phyloP scores from a whole-genome alignment of 2,797 vertebrate genomes.

The Melanotaenia parkinsoni region DNA sequence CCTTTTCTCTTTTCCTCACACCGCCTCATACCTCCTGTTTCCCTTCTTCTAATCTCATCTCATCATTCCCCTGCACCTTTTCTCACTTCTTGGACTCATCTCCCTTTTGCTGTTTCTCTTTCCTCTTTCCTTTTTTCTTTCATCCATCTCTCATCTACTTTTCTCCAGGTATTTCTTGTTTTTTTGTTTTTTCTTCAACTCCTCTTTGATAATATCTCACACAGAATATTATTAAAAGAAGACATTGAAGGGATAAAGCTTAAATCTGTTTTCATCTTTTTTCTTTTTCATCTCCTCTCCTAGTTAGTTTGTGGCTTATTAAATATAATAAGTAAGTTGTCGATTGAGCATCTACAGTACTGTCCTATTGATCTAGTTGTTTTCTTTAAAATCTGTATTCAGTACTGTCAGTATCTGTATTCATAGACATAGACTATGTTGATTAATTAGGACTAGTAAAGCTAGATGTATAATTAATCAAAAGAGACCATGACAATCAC shows the following conservation, averaged over 20 bases:
- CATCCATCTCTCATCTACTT: background rate
- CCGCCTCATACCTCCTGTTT: no score
- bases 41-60: background rate
- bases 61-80: no score
- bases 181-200: background rate
- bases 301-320: conserved; percentile 2
- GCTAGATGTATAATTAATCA: conserved; percentile 45
- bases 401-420: conserved; percentile 19
- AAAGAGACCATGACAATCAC: conserved; percentile 26
- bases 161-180: background rate
- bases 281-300: background rate
- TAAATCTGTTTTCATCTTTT: background rate
- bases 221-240: no score
- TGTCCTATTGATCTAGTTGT: conserved; percentile 52
- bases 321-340: conserved; percentile 47
- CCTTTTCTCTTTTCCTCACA: background rate
- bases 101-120: background rate
- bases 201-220: background rate
- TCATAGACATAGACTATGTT: conserved; percentile 34
- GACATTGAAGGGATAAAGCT: background rate
- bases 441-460: conserved; percentile 38
- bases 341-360: conserved; percentile 32
- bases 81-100: background rate
- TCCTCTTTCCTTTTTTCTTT: background rate
- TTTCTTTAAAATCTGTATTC: conserved; percentile 33